These are phyloP conservation scores for Acanthurus tractus DNA, from an alignment of 2,797 vertebrate genomes.

Conservation along the genomic window DNA sequence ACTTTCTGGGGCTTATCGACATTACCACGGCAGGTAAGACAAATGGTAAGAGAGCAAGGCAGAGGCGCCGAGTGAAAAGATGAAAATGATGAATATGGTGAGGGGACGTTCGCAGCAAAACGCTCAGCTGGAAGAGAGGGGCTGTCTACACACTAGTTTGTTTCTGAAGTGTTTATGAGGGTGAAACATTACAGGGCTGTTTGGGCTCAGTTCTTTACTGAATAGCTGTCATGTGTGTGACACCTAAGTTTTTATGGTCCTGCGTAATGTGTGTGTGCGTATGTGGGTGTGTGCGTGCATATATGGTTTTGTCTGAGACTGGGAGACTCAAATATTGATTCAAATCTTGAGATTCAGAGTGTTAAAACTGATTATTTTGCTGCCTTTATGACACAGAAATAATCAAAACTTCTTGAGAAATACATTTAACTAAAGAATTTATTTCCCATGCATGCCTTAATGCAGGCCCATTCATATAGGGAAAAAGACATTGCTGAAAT, in stretches of 20 bases:
- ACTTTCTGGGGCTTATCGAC: conserved; percentile 91
- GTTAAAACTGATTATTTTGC: background rate
- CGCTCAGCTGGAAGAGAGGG: conserved; percentile 18
- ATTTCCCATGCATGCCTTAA: background rate
- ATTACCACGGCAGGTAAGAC: conserved; percentile 85
- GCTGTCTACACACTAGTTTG: conserved; percentile 22
- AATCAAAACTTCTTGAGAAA: background rate
- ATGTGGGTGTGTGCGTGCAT: conserved; percentile 8
- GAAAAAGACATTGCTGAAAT: background rate
- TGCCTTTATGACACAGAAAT: conserved; percentile 11
- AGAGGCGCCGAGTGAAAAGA: conserved; percentile 27
- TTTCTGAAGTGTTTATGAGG: conserved; percentile 22
- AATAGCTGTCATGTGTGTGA: conserved; percentile 38
- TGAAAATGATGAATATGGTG: conserved; percentile 46
- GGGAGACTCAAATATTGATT: conserved; percentile 10
- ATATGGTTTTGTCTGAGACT: background rate
- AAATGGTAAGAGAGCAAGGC: conserved; percentile 39
- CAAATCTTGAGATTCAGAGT: background rate
- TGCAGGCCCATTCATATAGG: background rate
- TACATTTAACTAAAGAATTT: background rate
- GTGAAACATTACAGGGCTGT: conserved; percentile 37
- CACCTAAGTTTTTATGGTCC: conserved; percentile 20
- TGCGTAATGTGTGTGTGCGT: conserved; percentile 22
- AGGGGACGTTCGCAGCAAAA: conserved; percentile 25
- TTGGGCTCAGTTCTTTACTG: conserved; percentile 41